Conservation (phyloP, 92 coral and sea anemone species). For the Porites lobata region DNA sequence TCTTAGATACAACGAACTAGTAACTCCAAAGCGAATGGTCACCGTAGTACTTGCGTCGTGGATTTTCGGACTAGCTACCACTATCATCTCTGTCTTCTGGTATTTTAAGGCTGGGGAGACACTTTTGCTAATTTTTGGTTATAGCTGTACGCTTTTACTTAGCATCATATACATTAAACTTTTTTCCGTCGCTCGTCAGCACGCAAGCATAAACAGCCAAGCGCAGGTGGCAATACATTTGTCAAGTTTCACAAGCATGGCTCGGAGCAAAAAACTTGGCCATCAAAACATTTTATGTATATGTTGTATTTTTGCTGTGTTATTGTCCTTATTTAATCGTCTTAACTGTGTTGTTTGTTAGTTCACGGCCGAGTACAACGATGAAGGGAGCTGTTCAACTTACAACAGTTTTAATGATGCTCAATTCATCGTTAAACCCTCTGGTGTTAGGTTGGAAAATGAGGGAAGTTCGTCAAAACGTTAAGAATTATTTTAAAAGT, state of each 20-base stretch:
- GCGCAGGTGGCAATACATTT: conserved; percentile 9
- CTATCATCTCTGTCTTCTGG: not conserved
- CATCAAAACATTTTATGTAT: conserved; percentile 24
- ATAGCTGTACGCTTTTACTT: conserved; percentile 4
- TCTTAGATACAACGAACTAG: conserved; percentile 24
- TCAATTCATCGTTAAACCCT: conserved; percentile 35
- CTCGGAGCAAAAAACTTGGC: conserved; percentile 22
- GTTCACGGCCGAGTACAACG: not conserved
- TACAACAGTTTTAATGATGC: conserved; percentile 7
- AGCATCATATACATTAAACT: conserved; percentile 11
- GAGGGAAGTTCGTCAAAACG: conserved; percentile 27
- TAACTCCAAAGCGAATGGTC: conserved; percentile 24
- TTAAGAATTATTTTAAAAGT: conserved; percentile 3
- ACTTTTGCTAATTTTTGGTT: not conserved
- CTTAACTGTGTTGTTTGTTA: conserved; percentile 8
- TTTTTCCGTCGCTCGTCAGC: conserved; percentile 32
- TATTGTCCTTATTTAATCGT: not conserved
- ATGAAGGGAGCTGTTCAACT: conserved; percentile 15
- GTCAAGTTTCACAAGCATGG: not conserved
- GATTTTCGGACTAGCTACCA: not conserved
- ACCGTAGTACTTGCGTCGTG: not conserved
- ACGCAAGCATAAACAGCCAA: conserved; percentile 24
- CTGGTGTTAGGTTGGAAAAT: conserved; percentile 32
- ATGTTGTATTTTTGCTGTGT: conserved; percentile 14
- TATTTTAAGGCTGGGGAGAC: conserved; percentile 21